Evolutionary conservation across 2,888 invertebrate species (phyloP).

Genomic region (Dryococelus australis): DNA sequence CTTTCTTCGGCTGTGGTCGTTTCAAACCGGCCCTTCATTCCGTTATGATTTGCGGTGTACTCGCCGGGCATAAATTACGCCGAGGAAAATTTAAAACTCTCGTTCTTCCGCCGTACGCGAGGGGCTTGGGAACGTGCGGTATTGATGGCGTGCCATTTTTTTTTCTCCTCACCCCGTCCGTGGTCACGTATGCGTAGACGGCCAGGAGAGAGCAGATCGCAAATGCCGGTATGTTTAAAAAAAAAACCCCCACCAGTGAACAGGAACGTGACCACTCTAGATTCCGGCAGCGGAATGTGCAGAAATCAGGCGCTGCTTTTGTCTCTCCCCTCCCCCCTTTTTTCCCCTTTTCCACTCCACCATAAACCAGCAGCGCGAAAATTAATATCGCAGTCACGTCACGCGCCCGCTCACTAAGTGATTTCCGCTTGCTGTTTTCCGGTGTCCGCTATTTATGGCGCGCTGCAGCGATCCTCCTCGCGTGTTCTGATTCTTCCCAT

Average conservation of each 20-base stretch:
- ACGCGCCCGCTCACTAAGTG: neutral
- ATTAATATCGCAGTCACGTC: neutral
- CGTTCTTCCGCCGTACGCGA: neutral
- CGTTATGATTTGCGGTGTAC: neutral
- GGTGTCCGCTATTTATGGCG: neutral
- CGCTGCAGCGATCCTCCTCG: neutral
- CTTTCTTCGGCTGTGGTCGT: neutral
- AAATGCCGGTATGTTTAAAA: neutral
- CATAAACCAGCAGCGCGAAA: no score
- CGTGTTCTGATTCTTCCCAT: neutral
- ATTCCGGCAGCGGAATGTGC: neutral
- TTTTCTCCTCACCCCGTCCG: neutral
- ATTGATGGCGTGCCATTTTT: neutral
- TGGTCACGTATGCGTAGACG: neutral
- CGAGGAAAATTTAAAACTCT: neutral
- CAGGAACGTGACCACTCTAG: neutral
- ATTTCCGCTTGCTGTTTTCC: neutral
- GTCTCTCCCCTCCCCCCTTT: neutral
- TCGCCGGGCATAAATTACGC: conserved; percentile 3
- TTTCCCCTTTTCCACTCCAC: neutral
- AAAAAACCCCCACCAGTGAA: neutral
- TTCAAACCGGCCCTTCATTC: neutral
- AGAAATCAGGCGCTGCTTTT: neutral
- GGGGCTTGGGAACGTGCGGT: neutral
- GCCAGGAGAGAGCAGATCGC: neutral